Percentiles rank a stretch among this genome's conserved stretches.
Evolutionary conservation across 2,797 vertebrate genomes (phyloP).

Genomic region (Sylvilagus floridanus): DNA sequence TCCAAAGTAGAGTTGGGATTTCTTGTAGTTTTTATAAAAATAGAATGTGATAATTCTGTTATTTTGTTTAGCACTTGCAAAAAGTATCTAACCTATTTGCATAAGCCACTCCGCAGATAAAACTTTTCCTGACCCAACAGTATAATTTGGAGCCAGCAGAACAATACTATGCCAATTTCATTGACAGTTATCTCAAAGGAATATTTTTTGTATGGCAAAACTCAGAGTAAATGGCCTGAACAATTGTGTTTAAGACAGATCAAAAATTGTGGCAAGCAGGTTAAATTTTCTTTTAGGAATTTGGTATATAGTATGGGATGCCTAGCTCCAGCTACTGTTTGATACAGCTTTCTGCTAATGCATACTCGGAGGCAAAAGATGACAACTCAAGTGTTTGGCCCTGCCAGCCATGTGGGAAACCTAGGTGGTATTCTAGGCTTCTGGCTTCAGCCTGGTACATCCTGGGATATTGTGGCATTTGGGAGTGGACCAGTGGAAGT

Average conservation of each 20-base stretch:
- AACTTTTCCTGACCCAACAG: conserved; percentile 39
- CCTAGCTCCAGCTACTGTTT: no score
- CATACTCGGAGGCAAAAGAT: no score
- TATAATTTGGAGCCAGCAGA: neutral
- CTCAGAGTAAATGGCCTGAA: conserved; percentile 5
- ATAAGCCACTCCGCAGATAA: neutral
- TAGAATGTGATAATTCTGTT: conserved; percentile 28
- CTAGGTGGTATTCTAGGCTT: no score
- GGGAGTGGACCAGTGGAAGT: no score
- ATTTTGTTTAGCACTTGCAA: conserved; percentile 61
- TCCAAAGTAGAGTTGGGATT: neutral
- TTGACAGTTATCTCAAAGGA: conserved; percentile 25
- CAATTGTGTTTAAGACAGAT: neutral
- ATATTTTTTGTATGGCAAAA: conserved; percentile 51
- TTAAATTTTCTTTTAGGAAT: no score
- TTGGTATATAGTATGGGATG: no score
- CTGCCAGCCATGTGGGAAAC: no score
- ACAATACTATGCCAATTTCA: neutral
- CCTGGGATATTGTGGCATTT: no score
- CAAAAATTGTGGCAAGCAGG: no score
- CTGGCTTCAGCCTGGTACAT: no score
- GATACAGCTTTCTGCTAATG: no score
- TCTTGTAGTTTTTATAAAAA: conserved; percentile 34
- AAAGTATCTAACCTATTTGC: conserved; percentile 62
- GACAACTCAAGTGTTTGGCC: no score